Evolutionary conservation across 2,797 vertebrate species (phyloP), one percentile per base, ranked within the genome.

Genomic region (Myotis planiceps): DNA sequence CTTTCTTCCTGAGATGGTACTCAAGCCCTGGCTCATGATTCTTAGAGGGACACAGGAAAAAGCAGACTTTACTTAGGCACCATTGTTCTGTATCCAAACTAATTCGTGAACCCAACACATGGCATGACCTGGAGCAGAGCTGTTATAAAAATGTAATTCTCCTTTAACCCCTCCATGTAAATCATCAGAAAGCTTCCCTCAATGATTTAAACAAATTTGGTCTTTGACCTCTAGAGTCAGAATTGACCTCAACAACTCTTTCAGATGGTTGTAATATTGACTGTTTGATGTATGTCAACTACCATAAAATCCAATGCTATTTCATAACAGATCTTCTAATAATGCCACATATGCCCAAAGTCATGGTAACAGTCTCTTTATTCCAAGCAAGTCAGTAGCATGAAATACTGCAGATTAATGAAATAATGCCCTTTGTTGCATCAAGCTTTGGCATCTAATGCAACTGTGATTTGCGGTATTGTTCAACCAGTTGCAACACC

Each of bases 151-250:
- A 92, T 51, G 94, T 78, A 93, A 92, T 90, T 96, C 78, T 97
- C 96, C 90, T 97, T 95, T 93, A 96, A 94, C 88, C 88, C 6
- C 39, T 96, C 72, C 45, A 53, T 34, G 74, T 97, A 97, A 97
- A 97, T 97, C 95, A 97, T 71, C 14, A 55, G 53, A 93, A 80
- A 76, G 42, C 80, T 95, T 97, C 90, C 81, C 74, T 90, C 37
- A 90, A 84, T 94, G 92, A 97, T 93, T 96, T 95, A 96, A 95
- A 95, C 95, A 97, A 96, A 97, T 96, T 97, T 96, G 92, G 76
- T 94, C 96, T 96, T 94, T 97, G 95, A 97, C 95, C 95, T 95
- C 49, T 90, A 25, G 49, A 90, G 72, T 88, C 69, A 95, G 93
- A 97, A 85, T 2, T 90, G 81, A 88, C 78, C 93, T 93, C 68